Percentiles rank a stretch among this genome's conserved stretches.
phyloP scores from a whole-genome alignment of 53 echinoderm and acorn worm genomes.

The Arbacia lixula region DNA sequence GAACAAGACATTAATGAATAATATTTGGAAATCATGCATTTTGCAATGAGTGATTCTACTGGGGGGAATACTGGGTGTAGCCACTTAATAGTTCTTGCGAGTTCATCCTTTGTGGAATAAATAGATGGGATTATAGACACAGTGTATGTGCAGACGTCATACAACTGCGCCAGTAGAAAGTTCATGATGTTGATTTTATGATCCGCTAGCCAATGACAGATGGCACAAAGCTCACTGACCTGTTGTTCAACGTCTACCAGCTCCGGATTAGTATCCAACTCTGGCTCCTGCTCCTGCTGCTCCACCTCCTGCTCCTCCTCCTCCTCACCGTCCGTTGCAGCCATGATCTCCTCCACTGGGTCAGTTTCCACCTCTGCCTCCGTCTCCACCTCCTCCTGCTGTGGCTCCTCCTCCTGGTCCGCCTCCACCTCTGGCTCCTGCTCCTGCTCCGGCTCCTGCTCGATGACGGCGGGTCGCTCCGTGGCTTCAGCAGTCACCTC shows the following conservation, averaged over 20 bases:
- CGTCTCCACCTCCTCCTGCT: not conserved
- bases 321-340: conserved; percentile 1
- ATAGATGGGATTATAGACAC: too few relatives aligned
- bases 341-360: conserved; percentile 46
- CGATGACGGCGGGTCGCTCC: not conserved
- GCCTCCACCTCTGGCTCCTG: not conserved
- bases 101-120: too few relatives aligned
- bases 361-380: conserved; percentile 17
- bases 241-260: not conserved
- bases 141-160: too few relatives aligned
- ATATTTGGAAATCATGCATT: too few relatives aligned
- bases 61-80: too few relatives aligned
- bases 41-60: too few relatives aligned
- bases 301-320: conserved; percentile 22
- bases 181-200: too few relatives aligned
- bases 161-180: too few relatives aligned
- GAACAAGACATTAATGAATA: too few relatives aligned
- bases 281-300: conserved; percentile 27
- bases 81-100: too few relatives aligned
- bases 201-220: too few relatives aligned
- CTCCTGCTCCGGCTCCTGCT: not conserved
- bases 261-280: not conserved
- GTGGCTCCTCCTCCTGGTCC: not conserved
- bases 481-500: not conserved
- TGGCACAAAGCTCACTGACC: too few relatives aligned